phyloP scores from a whole-genome alignment of 37 sponge, comb jelly and placozoan genomes.

The Eunapius fragilis region DNA sequence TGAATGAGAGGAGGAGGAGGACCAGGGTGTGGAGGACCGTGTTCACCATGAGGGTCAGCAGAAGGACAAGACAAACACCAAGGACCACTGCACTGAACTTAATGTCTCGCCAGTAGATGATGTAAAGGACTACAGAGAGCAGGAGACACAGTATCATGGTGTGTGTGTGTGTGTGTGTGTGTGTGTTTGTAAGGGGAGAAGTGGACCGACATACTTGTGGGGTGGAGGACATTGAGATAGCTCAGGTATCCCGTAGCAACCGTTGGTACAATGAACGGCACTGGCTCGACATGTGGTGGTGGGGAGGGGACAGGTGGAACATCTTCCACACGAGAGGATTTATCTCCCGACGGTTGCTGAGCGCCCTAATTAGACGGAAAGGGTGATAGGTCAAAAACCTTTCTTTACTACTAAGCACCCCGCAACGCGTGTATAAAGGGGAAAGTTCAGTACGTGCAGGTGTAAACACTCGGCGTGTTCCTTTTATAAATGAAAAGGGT shows the following conservation, averaged over 20 bases:
- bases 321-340: neutral
- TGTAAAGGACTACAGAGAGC: slow-evolving; percentile 46
- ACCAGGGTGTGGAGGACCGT: slow-evolving; percentile 68
- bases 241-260: slow-evolving; percentile 58
- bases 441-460: neutral
- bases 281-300: neutral
- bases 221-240: slow-evolving; percentile 54
- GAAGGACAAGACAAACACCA: slow-evolving; percentile 37
- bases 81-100: slow-evolving; percentile 61
- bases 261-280: neutral
- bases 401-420: neutral
- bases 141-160: neutral
- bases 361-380: neutral
- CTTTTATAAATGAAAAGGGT: neutral
- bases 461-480: neutral
- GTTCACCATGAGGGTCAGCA: slow-evolving; percentile 78
- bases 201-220: slow-evolving; percentile 35
- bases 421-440: neutral
- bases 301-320: neutral
- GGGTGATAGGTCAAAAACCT: neutral
- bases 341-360: neutral
- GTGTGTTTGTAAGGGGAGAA: neutral
- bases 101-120: slow-evolving; percentile 74
- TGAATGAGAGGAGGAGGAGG: slow-evolving; percentile 63
- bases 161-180: neutral